These are phyloP conservation scores for Phytoseiulus persimilis DNA, from an alignment of 2,888 invertebrate genomes.

Conservation along the genomic window DNA sequence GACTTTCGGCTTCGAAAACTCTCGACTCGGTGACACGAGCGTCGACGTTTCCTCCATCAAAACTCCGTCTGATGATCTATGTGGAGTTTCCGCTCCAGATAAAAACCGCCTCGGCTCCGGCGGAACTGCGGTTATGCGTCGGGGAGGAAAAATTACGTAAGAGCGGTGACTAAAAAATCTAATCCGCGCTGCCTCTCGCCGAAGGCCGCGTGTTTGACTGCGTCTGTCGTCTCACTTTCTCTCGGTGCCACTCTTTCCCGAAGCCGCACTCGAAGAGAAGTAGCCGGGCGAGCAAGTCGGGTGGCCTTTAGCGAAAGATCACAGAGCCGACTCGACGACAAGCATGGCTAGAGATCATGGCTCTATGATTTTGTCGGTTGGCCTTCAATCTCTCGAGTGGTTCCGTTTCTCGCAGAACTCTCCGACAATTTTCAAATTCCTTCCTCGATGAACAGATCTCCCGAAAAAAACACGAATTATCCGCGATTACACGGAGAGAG, in stretches of 20 bases:
- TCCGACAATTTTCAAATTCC: background rate
- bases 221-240: background rate
- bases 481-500: too few relatives aligned
- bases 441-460: too few relatives aligned
- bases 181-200: background rate
- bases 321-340: background rate
- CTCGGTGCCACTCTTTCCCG: background rate
- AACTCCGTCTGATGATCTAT: too few relatives aligned
- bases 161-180: background rate
- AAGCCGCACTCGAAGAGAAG: background rate
- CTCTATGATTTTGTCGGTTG: background rate
- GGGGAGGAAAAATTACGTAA: background rate
- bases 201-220: background rate
- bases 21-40: too few relatives aligned
- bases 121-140: background rate
- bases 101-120: background rate
- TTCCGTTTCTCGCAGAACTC: background rate
- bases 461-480: too few relatives aligned
- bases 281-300: background rate
- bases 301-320: background rate
- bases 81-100: background rate
- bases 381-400: background rate
- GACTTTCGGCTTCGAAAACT: too few relatives aligned
- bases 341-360: background rate
- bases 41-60: too few relatives aligned